Conservation (phyloP, 2,888 invertebrate species). For the Phymatocera aterrima region DNA sequence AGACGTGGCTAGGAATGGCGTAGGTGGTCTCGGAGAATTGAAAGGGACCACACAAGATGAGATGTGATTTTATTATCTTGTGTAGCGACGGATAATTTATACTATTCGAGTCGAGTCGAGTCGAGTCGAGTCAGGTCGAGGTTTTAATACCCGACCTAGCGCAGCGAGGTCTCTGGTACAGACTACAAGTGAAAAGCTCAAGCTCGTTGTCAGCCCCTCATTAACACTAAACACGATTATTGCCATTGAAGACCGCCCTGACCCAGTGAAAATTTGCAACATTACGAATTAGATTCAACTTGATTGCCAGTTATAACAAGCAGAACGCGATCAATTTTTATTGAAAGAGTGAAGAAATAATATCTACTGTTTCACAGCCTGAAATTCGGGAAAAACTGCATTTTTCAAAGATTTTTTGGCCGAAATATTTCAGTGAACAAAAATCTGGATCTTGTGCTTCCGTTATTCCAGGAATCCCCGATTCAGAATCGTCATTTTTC, state of each 20-base stretch:
- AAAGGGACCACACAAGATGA: constrained; percentile 40
- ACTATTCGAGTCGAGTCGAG: neutral
- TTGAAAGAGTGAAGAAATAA: no score
- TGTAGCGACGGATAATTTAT: constrained; percentile 10
- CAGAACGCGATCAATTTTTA: neutral
- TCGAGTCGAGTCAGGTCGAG: no score
- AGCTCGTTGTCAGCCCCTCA: constrained; percentile 11
- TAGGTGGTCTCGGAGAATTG: constrained; percentile 21
- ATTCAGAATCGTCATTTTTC: no score
- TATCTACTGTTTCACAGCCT: no score
- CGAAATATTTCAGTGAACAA: no score
- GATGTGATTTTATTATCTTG: constrained; percentile 38
- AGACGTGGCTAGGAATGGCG: constrained; percentile 37
- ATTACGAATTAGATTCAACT: neutral
- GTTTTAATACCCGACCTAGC: neutral
- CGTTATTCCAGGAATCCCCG: no score
- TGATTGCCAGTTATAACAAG: neutral
- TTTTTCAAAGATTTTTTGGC: no score
- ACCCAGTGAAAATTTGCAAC: neutral
- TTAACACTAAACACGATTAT: neutral
- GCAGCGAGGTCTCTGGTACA: neutral
- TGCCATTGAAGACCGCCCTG: neutral
- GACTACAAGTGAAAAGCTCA: constrained; percentile 7
- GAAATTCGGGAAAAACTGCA: no score
- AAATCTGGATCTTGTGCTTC: no score